These are phyloP conservation scores for Brachionus paranguensis DNA, from an alignment of 1,140 invertebrate species.

Conservation along the genomic window DNA sequence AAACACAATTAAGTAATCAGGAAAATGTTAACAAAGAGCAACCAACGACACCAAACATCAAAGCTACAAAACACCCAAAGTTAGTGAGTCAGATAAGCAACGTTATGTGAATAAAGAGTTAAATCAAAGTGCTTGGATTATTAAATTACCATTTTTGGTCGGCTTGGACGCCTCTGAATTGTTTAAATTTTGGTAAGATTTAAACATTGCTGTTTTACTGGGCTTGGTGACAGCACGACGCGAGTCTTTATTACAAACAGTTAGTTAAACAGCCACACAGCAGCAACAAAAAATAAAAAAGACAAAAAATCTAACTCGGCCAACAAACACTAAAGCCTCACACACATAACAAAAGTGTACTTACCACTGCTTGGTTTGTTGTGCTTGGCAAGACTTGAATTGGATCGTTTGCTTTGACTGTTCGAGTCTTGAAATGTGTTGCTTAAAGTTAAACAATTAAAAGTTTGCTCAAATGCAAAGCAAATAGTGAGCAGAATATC, in stretches of 20 bases:
- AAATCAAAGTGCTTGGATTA: neutral
- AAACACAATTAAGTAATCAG: neutral
- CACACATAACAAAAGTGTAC: neutral
- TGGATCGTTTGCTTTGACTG: slow-evolving; percentile 8
- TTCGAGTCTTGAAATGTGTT: neutral
- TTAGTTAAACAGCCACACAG: neutral
- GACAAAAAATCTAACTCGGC: slow-evolving; percentile 2
- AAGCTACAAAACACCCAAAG: neutral
- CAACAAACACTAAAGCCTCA: neutral
- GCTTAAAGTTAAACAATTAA: neutral
- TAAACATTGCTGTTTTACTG: slow-evolving; percentile 10
- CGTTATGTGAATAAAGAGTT: neutral
- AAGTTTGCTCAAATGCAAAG: neutral
- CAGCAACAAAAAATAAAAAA: neutral
- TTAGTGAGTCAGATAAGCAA: slow-evolving; percentile 34
- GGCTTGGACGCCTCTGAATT: neutral
- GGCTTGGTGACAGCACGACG: neutral
- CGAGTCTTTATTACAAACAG: neutral
- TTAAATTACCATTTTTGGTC: slow-evolving; percentile 8
- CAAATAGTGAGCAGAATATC: neutral
- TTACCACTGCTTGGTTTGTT: neutral
- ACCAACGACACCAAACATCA: neutral
- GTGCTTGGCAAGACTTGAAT: neutral
- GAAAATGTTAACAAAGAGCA: slow-evolving; percentile 24
- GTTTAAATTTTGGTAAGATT: slow-evolving; percentile 28